phyloP scores from a whole-genome alignment of 1,140 invertebrate species.

The Platorchestia sp. region DNA sequence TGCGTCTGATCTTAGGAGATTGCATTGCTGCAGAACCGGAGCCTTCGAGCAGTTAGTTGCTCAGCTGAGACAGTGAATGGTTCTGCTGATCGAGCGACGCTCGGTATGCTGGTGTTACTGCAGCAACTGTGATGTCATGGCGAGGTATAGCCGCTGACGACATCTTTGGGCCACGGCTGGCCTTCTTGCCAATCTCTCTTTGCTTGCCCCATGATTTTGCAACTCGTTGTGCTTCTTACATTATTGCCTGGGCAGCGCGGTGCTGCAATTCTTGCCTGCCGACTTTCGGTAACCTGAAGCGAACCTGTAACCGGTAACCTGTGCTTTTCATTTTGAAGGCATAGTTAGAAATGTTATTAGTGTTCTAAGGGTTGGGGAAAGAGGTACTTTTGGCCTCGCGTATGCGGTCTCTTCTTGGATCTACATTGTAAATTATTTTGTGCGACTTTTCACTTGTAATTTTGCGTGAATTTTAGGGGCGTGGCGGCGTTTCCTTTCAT shows the following conservation, averaged over 20 bases:
- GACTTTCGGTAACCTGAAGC: neutral
- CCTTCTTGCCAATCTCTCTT: conserved; percentile 39
- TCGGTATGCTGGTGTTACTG: conserved; percentile 22
- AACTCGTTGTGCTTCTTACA: neutral
- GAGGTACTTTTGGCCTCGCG: neutral
- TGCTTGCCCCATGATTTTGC: conserved; percentile 23
- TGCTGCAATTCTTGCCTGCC: neutral
- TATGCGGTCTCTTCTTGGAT: neutral
- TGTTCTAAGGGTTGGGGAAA: neutral
- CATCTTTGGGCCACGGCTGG: neutral
- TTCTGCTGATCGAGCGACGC: neutral
- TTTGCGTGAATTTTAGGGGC: neutral
- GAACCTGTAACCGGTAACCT: neutral
- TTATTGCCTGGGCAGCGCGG: neutral
- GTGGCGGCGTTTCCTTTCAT: neutral
- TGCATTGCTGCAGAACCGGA: neutral
- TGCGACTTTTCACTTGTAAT: neutral
- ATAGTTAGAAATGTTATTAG: neutral
- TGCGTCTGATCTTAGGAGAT: neutral
- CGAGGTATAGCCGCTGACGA: conserved; percentile 31
- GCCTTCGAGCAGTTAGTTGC: neutral
- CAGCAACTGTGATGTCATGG: conserved; percentile 27
- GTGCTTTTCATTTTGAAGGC: too few relatives aligned
- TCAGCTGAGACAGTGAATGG: neutral
- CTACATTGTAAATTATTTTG: neutral